Conservation (phyloP, 2,113 vertebrate genomes). For the Grantiella picta region DNA sequence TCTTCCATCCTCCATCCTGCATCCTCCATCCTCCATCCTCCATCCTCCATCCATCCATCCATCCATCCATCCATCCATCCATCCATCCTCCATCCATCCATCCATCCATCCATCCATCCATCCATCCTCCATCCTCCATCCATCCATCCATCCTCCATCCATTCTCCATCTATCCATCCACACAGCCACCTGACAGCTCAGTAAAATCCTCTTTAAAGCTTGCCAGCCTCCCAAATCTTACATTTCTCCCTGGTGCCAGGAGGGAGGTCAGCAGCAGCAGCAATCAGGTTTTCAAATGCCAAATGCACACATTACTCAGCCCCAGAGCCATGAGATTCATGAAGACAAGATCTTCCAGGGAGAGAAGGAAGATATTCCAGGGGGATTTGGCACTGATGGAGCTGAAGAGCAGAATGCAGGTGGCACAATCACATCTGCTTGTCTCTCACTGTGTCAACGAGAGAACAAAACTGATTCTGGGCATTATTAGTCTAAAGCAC, state of each 20-base stretch:
- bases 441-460: neutral
- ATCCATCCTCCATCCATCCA: no score
- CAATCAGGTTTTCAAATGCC: neutral
- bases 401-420: neutral
- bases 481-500: neutral
- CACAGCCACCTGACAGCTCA: neutral
- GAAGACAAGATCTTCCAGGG: neutral
- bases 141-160: neutral
- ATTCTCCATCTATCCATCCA: neutral
- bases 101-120: no score
- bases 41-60: no score
- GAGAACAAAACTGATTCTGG: neutral
- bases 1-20: no score
- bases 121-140: no score
- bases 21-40: no score
- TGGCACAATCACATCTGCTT: neutral
- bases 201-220: neutral
- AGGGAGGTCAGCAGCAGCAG: neutral
- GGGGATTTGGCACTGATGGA: neutral
- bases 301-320: neutral
- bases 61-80: no score
- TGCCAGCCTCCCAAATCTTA: neutral
- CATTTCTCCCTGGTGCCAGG: neutral
- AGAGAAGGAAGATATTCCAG: neutral
- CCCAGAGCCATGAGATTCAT: neutral